phyloP scores from a whole-genome alignment of 2,888 invertebrate species.

The Hetaerina titia region DNA sequence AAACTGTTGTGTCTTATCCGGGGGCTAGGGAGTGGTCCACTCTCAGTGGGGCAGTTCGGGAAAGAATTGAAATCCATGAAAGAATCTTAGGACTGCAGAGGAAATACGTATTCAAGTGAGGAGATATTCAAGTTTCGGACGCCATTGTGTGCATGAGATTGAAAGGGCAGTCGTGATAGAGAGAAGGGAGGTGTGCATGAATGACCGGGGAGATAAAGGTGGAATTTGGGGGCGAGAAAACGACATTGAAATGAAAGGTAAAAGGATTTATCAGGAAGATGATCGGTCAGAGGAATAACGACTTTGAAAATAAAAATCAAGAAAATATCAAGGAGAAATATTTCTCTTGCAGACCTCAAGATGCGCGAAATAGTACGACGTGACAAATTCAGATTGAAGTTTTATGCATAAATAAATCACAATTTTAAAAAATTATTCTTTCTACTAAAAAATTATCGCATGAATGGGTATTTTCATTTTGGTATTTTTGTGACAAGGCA shows the following conservation, averaged over 20 bases:
- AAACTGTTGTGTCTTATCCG: conserved; percentile 28
- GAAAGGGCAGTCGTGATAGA: conserved; percentile 30
- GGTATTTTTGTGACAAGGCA: too few relatives aligned
- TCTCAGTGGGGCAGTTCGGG: background rate
- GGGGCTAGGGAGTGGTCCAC: conserved; percentile 41
- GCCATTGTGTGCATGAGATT: background rate
- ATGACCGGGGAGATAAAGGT: background rate
- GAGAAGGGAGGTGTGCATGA: background rate
- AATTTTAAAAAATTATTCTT: too few relatives aligned
- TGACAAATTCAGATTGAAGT: too few relatives aligned
- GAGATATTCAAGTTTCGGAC: background rate
- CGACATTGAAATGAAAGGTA: background rate
- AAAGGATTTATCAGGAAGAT: too few relatives aligned
- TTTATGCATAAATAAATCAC: too few relatives aligned
- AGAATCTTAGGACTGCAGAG: conserved; percentile 30
- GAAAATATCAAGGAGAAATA: too few relatives aligned
- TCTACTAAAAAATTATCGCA: too few relatives aligned
- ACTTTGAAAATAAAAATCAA: background rate
- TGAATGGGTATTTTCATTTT: too few relatives aligned
- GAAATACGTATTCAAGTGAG: background rate
- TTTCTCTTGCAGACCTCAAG: background rate
- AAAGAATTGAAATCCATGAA: conserved; percentile 7
- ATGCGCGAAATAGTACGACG: too few relatives aligned
- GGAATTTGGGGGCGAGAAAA: background rate
- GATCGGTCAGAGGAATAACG: background rate